Evolutionary conservation across 2,113 vertebrate genomes (phyloP), one percentile per base, ranked within the genome.

Genomic region (Smithornis capensis): DNA sequence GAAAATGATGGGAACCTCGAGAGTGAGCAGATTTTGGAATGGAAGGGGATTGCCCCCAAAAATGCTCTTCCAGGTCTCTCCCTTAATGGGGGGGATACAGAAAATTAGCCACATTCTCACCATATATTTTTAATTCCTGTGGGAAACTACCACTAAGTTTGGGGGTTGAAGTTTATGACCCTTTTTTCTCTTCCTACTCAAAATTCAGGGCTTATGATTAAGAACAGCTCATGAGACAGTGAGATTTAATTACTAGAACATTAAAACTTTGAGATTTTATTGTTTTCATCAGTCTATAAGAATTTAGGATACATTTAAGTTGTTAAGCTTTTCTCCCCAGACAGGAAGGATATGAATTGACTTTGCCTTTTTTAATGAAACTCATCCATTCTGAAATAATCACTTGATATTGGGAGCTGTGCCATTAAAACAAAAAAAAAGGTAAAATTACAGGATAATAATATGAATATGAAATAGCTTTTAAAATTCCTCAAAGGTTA

Each of bases 401-500:
- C 52, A 53, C 80, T 91, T 45, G 76, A 55, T 86, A 62, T 76
- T 45, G 42, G 88, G 79, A 86, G 64, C 71, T 77, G 68, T 62
- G 73, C 64, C 90, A 74, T 87, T 53, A 7, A 38, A 78, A 28
- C 9, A 42, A 18, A 10, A 14, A 45, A 60, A 53, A 27, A 60
- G 65, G 47, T 28, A 27, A 80, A 94, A 94, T 87, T 42, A 60
- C 27, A 83, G 62, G 60, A 79, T 4, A 59, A 33, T 62, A 85
- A 70, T 25, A 31, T 0, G 0, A 82, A 60, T 84, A 50, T 38
- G 84, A 71, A 89, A 84, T 21, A 49, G 62, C 69, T 95, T 91
- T 95, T 56, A 7, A n/a, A 91, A 56, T 81, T 71, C 53, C 71
- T 71, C 44, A 60, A 25, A 91, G 77, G 89, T 96, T 92, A 82